Conservation (phyloP, 2,888 invertebrate species). For the Mythimna loreyi region DNA sequence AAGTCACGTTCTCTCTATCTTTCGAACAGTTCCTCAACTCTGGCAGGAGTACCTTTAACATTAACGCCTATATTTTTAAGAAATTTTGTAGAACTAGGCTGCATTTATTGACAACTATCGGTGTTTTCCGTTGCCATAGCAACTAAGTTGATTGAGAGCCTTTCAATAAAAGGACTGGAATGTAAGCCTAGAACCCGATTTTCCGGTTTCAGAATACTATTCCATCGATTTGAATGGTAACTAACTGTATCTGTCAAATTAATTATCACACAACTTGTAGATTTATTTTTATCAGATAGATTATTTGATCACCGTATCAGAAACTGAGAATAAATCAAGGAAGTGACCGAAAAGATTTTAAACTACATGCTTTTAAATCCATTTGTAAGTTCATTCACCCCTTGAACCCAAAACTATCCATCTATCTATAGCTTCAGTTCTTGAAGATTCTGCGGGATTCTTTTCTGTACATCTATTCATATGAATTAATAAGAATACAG, state of each 20-base stretch:
- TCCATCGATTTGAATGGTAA: not conserved
- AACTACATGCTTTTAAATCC: constrained; percentile 9
- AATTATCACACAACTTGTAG: not conserved
- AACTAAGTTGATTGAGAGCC: not conserved
- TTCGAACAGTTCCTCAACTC: too few relatives aligned
- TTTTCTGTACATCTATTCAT: not conserved
- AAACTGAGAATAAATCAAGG: not conserved
- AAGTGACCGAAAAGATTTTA: not conserved
- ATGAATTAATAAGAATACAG: not conserved
- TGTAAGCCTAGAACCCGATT: not conserved
- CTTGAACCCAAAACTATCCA: not conserved
- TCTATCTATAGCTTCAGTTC: not conserved
- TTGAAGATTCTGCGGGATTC: not conserved
- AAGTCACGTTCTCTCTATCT: too few relatives aligned
- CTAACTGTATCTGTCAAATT: not conserved
- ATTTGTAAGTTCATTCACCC: not conserved
- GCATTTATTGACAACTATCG: not conserved
- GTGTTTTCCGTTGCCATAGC: not conserved
- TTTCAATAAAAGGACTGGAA: not conserved
- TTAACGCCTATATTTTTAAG: not conserved
- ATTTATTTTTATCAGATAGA: not conserved
- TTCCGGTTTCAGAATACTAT: not conserved
- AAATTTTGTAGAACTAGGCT: not conserved
- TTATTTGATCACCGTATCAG: not conserved
- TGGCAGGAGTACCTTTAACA: not conserved